Base-by-base conservation (phyloP, 2,888 invertebrate genomes). In the Sphaerophoria taeniata region DNA sequence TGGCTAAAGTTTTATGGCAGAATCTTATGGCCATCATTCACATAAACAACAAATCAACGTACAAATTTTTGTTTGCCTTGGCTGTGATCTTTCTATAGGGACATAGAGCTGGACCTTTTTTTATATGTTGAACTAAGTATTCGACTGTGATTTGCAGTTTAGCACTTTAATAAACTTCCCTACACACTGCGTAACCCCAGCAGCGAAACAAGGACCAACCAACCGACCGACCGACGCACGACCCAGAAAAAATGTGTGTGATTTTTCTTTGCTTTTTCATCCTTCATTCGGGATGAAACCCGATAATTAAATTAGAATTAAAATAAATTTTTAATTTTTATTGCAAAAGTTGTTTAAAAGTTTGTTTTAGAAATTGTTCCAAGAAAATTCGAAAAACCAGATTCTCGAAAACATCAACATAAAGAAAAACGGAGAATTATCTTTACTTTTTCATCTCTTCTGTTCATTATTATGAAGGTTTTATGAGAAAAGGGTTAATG, bases 131-230 rank as follows among this genome's bases (percentile, higher is more conserved):
- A 24, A 24, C 24, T 58, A 24, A 14, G 75, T 7, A 69, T 14
- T 6, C 33, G 12, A 56, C 49, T 45, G 33, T 75, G 65, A 16
- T 71, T 71, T 82, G 73, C 58, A 65, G 69, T 63, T 74, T 60
- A 84, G 79, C 79, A 84, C 80, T 80, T 84, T 84, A 75, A 84
- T 84, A 80, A 76, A 84, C 67, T 84, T 43, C 39, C 45, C 24
- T 49, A 70, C 53, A 71, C 39, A 65, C 11, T 43, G 3, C 34
- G 60, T 39, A 24, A 24, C 1, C 24, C 6, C 36, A 47, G 60
- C 43, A 12, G 60, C 6, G 4, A 6, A 11, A 24, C 45, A 2
- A 16, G 39, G 24, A 45, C 9, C 9, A 39, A 11, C 11, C 12
- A 12, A 43, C 9, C 12, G 9, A 11, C 9, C 12, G 9, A 11